Evolutionary conservation across 2,113 vertebrate genomes (phyloP).

Genomic region (Onychorhynchus coronatus): DNA sequence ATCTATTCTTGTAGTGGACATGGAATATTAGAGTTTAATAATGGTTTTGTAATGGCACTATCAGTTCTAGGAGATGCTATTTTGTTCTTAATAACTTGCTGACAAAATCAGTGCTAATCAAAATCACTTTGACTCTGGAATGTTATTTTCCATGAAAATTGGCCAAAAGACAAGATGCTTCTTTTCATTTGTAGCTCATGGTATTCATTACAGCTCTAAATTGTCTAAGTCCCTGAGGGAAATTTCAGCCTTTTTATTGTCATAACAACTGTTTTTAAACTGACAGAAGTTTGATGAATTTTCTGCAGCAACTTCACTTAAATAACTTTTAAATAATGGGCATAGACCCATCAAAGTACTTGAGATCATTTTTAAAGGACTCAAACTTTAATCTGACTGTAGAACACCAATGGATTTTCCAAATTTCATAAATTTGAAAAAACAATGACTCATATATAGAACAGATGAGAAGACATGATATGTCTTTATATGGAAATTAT

Average conservation of each 20-base stretch:
- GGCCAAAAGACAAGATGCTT: not conserved
- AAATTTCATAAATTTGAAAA: constrained; percentile 46
- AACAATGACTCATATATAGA: not conserved
- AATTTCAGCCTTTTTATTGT: not conserved
- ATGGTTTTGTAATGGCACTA: not conserved
- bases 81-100: not conserved
- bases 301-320: not conserved
- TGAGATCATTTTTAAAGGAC: not conserved
- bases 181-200: not conserved
- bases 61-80: not conserved
- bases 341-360: not conserved
- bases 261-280: not conserved
- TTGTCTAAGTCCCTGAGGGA: not conserved
- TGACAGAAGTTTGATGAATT: constrained; percentile 16
- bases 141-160: not conserved
- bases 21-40: not conserved
- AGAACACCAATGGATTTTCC: constrained; percentile 13
- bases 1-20: not conserved
- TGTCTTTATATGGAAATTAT: constrained; percentile 19
- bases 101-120: not conserved
- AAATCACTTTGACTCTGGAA: not conserved
- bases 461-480: not conserved
- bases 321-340: constrained; percentile 15
- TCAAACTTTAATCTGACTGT: not conserved
- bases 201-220: constrained; percentile 18